Base-by-base conservation (phyloP, 2,113 vertebrate species). In the Elgaria multicarinata region DNA sequence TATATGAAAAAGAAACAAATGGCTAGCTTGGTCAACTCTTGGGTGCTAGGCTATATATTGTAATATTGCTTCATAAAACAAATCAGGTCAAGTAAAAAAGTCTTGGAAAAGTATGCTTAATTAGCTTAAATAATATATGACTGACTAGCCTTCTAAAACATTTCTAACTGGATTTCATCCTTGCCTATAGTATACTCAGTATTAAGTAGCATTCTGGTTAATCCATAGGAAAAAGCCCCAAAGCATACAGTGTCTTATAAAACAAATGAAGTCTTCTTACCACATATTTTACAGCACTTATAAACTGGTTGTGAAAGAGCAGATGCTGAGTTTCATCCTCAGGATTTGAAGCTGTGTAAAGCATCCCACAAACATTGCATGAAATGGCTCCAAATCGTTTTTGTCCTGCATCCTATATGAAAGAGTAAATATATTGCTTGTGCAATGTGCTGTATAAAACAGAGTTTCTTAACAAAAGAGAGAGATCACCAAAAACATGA, bases 271-370 rank as follows among this genome's bases (percentile, higher is more conserved):
- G 87, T 66, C 78, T 86, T 93, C 98, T 97, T 98, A 99, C 99
- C 98, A 99, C 99, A 20, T 99, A 99, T 98, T 98, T 99, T 91
- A 99, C 98, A 90, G 99, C 99, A 91, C 99, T 99, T 97, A 99
- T 98, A 95, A 99, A 99, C 95, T 99, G 99, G 96, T 99, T 99
- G 96, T 99, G 99, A 95, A 99, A 99, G 66, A 99, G 98, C 39
- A 99, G 96, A 94, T 99, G 99, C 64, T 99, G 99, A 44, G 99
- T 98, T 96, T 99, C 99, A 91, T 99, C 99, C 91, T 99, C 99
- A 4, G 98, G 98, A 95, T 98, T 99, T 94, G 98, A 98, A 53
- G 98, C 98, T 24, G 99, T 98, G 89, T 99, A 99, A 84, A 99
- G 98, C 99, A 99, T 99, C 95, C 99, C 99, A 97, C 99, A 99